phyloP scores from a whole-genome alignment of 2,888 invertebrate species.

The Agapetus fuscipes region DNA sequence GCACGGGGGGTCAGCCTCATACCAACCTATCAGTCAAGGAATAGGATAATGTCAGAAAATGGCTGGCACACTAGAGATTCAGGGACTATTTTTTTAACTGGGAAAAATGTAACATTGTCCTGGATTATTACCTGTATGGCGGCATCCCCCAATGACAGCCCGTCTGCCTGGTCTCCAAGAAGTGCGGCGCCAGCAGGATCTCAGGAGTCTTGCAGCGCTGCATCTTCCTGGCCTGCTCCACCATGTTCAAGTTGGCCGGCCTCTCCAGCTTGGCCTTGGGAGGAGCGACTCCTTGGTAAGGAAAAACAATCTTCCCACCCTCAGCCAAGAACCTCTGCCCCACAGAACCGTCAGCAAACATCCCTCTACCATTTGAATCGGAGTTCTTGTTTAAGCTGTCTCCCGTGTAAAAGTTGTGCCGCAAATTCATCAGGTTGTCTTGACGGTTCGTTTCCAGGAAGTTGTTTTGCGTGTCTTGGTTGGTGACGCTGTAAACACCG shows the following conservation, averaged over 20 bases:
- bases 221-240: conserved; percentile 28
- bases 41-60: too few species aligned
- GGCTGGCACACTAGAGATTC: too few species aligned
- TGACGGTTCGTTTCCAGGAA: conserved; percentile 5
- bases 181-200: conserved; percentile 67
- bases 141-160: conserved; percentile 43
- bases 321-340: conserved; percentile 2
- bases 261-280: conserved; percentile 44
- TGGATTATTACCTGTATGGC: conserved; percentile 31
- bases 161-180: conserved; percentile 44
- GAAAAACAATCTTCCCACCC: too few species aligned
- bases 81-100: too few species aligned
- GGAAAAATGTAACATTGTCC: too few species aligned
- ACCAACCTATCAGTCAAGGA: too few species aligned
- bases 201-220: conserved; percentile 64
- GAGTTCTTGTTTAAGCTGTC: too few species aligned
- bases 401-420: conserved; percentile 16
- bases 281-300: conserved; percentile 45
- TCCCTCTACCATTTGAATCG: background rate
- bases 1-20: too few species aligned
- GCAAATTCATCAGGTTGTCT: conserved; percentile 4
- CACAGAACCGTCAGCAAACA: background rate
- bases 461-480: conserved; percentile 19
- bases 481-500: conserved; percentile 18
- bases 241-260: conserved; percentile 23